Base-by-base conservation (phyloP, 2,113 vertebrate species). In the Phalacrocorax carbo region DNA sequence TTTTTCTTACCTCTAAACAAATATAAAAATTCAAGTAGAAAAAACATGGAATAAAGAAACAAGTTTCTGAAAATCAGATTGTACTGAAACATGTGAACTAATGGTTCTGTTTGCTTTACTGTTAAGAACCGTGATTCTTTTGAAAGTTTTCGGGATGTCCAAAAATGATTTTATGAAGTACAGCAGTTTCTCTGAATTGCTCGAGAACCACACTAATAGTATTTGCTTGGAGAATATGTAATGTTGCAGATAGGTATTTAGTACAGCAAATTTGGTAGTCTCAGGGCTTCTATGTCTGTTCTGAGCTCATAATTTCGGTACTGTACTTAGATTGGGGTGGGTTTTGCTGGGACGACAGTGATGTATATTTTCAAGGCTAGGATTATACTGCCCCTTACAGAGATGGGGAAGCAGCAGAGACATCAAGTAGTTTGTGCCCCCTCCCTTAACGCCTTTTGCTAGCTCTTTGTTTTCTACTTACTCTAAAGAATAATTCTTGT, bases 201-300 rank as follows among this genome's bases (percentile, higher is more conserved):
- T 91, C 93, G 73, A 85, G 66, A 95, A 73, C 26, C 29, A 65
- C 86, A 60, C 81, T 89, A 82, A 94, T 62, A 62, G 11, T 68
- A 86, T 96, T 97, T 95, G 49, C 29, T 61, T 87, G 88, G 46
- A 94, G 77, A 84, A 40, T 76, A 34, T 38, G 49, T 76, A 68
- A 87, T 91, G 69, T 42, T 94, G 86, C 71, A 86, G 51, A 13
- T 44, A 88, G 55, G n/a, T 94, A 93, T 90, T 95, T 93, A 85
- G 49, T 86, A 38, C 61, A 89, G 83, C 22, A 82, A 86, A 91
- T 91, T 87, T 65, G 62, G 69, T 57, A 82, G 78, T 89, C 58
- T 85, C 36, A 51, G n/a, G 54, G 71, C 60, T 90, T 46, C 44
- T 85, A 4, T 13, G 11, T 91, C 84, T 94, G 55, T 16, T 92